These are phyloP conservation scores for Myiotriccus ornatus DNA, from an alignment of 2,797 vertebrate species.

Conservation along the genomic window DNA sequence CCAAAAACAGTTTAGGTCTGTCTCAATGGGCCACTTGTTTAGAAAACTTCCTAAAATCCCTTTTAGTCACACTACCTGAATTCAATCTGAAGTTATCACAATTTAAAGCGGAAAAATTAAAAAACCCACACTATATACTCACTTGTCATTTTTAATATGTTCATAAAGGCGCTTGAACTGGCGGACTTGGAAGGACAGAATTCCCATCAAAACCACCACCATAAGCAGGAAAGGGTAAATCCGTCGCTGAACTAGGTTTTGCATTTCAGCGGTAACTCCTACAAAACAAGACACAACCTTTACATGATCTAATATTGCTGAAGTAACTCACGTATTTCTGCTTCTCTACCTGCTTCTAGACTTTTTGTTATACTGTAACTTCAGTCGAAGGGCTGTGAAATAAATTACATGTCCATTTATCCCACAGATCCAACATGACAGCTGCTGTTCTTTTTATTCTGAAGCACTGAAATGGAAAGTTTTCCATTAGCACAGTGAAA, in stretches of 20 bases:
- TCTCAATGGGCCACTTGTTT: background rate
- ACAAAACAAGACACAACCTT: constrained; percentile 17
- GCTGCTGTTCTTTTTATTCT: background rate
- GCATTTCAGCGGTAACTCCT: constrained; percentile 96
- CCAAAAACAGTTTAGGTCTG: background rate
- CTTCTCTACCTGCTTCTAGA: background rate
- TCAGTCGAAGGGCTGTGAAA: background rate
- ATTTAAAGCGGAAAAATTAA: background rate
- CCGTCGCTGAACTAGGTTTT: constrained; percentile 94
- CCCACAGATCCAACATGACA: background rate
- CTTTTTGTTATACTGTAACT: background rate
- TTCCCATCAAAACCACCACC: constrained; percentile 93
- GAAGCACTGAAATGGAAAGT: background rate
- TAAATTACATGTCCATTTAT: background rate
- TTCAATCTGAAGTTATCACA: background rate
- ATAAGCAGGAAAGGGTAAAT: constrained; percentile 98
- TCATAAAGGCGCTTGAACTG: constrained; percentile 99
- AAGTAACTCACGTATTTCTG: background rate
- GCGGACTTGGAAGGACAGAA: constrained; percentile 96
- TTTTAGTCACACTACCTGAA: background rate
- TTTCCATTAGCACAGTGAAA: background rate
- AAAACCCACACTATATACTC: constrained; percentile 27
- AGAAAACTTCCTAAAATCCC: background rate
- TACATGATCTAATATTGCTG: background rate
- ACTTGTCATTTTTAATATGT: constrained; percentile 99